phyloP scores from a whole-genome alignment of 2,113 vertebrate genomes.

The Alectura lathami region DNA sequence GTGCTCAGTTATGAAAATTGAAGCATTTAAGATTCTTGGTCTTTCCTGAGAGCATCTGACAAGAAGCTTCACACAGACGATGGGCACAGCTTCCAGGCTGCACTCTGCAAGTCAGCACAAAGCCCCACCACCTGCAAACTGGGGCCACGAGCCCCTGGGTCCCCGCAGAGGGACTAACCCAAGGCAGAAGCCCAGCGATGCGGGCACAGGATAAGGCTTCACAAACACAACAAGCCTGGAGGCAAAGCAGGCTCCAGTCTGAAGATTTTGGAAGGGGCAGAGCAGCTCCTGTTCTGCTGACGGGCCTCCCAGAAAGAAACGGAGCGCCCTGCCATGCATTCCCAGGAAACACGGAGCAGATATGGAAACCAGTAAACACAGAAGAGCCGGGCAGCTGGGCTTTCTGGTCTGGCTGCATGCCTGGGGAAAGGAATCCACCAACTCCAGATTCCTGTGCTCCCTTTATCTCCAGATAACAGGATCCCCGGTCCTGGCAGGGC shows the following conservation, averaged over 20 bases:
- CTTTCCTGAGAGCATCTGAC: neutral
- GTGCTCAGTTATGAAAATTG: neutral
- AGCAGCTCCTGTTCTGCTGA: neutral
- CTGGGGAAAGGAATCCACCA: slow-evolving; percentile 30
- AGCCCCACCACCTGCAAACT: neutral
- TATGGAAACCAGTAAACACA: slow-evolving; percentile 32
- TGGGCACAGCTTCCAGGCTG: neutral
- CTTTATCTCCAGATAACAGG: neutral
- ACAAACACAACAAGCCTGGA: neutral
- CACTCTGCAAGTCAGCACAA: rapidly evolving
- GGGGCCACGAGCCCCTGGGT: neutral
- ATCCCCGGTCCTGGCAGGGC: neutral
- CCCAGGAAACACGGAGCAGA: neutral
- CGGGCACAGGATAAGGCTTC: neutral
- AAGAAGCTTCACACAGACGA: neutral
- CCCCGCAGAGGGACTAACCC: neutral
- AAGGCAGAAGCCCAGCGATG: neutral
- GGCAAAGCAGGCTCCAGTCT: neutral
- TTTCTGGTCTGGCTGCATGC: slow-evolving; percentile 45
- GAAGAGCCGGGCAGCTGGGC: slow-evolving; percentile 20
- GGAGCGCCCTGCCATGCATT: neutral
- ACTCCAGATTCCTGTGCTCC: slow-evolving; percentile 1
- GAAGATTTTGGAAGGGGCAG: neutral
- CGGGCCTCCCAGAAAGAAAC: neutral
- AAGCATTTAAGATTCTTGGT: neutral